phyloP scores from a whole-genome alignment of 2,113 vertebrate genomes.

The Ptilorrhoa leucosticta region DNA sequence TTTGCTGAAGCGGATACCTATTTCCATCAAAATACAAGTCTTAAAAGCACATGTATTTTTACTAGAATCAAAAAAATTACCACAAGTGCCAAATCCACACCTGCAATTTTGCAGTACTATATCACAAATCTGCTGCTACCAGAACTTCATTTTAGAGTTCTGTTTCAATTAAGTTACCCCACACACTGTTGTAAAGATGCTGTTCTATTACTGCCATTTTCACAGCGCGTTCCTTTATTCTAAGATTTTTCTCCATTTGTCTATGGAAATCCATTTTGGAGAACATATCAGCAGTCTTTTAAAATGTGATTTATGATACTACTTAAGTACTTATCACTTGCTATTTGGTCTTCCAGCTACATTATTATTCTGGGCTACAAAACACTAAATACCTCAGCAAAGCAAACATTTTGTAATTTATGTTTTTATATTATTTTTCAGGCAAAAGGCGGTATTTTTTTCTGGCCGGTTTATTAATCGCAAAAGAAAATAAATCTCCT shows the following conservation, averaged over 20 bases:
- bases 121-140: neutral
- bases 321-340: constrained; percentile 28
- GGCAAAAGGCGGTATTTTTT: neutral
- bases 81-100: neutral
- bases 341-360: neutral
- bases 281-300: constrained; percentile 41
- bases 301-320: constrained; percentile 40
- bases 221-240: constrained; percentile 18
- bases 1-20: neutral
- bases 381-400: neutral
- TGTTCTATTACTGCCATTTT: neutral
- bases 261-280: constrained; percentile 37
- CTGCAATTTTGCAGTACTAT: neutral
- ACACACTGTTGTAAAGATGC: neutral
- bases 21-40: neutral
- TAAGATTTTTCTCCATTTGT: constrained; percentile 33
- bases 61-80: neutral
- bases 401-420: neutral
- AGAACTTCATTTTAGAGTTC: neutral
- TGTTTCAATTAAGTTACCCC: neutral
- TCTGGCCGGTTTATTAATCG: neutral
- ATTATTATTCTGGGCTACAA: neutral
- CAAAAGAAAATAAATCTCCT: neutral
- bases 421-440: neutral
- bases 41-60: neutral